Percentiles rank a stretch among this genome's conserved stretches.
Evolutionary conservation across 2,113 vertebrate genomes (phyloP).

Genomic region (Colius striatus): DNA sequence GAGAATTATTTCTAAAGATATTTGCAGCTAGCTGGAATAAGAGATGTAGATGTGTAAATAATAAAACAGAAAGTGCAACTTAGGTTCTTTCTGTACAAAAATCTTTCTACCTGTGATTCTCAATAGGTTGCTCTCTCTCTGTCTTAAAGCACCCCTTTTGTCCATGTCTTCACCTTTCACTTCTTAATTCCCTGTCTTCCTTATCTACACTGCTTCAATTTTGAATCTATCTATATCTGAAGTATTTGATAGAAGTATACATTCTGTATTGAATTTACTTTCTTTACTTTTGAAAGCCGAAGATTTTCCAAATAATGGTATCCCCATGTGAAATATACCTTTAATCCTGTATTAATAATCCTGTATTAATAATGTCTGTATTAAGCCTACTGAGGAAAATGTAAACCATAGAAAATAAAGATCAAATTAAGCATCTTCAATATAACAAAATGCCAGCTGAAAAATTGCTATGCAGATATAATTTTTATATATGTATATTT

Average conservation of each 20-base stretch:
- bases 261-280: neutral
- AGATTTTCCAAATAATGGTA: neutral
- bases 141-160: neutral
- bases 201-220: neutral
- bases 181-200: neutral
- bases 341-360: too few relatives aligned
- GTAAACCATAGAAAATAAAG: neutral
- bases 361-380: too few relatives aligned
- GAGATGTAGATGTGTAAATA: accelerated
- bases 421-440: neutral
- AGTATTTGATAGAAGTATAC: neutral
- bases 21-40: neutral
- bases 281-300: neutral
- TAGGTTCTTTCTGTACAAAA: neutral
- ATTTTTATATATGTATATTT: neutral
- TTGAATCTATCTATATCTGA: neutral
- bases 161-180: neutral
- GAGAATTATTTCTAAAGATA: neutral
- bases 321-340: neutral
- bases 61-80: neutral
- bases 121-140: neutral
- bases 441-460: neutral
- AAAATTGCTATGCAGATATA: neutral
- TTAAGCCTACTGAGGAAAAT: neutral
- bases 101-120: accelerated